Evolutionary conservation across 2,797 vertebrate genomes (phyloP).

Genomic region (Acanthornis magna): DNA sequence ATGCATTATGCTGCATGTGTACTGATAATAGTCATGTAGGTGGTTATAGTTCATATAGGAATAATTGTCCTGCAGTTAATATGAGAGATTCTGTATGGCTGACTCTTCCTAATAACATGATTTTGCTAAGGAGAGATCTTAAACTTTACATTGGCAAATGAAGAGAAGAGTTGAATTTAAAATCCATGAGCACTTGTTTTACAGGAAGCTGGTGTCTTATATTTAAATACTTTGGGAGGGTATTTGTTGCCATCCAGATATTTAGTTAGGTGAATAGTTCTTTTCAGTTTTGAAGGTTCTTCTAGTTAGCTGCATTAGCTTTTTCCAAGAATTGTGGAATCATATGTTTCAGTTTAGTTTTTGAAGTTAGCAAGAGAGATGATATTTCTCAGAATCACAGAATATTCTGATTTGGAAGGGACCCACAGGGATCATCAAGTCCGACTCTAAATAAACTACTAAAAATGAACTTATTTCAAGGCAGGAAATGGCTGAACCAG

Average conservation of each 20-base stretch:
- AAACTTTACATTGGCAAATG: not conserved
- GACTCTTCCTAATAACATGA: not conserved
- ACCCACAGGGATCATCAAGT: accelerated
- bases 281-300: not conserved
- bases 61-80: not conserved
- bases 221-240: not conserved
- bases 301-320: not conserved
- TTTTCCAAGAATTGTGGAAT: not conserved
- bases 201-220: not conserved
- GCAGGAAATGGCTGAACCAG: not conserved
- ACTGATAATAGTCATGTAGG: not conserved
- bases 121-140: not conserved
- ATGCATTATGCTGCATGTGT: not conserved
- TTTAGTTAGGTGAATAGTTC: not conserved
- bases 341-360: not conserved
- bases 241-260: not conserved
- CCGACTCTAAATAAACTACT: not conserved
- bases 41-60: not conserved
- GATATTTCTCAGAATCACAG: not conserved
- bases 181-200: not conserved
- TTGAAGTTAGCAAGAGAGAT: not conserved
- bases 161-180: not conserved
- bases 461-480: not conserved
- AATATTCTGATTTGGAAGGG: not conserved
- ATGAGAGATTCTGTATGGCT: not conserved